Evolutionary conservation across 1,140 invertebrate genomes (phyloP), one percentile per base, ranked within the genome.

Genomic region (Musca domestica): DNA sequence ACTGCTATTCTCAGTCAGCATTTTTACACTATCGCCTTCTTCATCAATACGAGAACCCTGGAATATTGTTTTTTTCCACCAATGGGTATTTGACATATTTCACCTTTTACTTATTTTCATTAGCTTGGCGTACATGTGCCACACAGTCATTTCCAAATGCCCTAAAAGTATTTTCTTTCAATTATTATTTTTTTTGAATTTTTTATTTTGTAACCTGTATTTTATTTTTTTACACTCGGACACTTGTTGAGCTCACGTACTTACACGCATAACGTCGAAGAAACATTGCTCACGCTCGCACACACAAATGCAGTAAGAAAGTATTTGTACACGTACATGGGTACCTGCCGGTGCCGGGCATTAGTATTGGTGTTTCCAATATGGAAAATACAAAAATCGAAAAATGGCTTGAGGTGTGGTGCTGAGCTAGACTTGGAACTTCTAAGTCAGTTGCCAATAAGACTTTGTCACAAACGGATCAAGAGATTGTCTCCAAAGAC

Each of bases 371-470:
- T 49, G 20, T 25, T 15, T 64, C 41, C 41, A 47, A 64, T 64
- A 63, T 67, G 63, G 48, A 64, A 67, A 68, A 47, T 66, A 51
- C 48, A 51, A 51, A 46, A 51, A 63, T 64, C 48, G 63, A 67
- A 63, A 68, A 68, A 64, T 68, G 69, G 25, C 20, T 75, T 74
- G 74, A 79, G 77, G 77, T 79, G 77, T 79, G 77, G 77, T 79
- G 77, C 71, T 77, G 73, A 79, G 77, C 74, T 76, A 70, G 73
- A 66, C 46, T 70, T 70, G 30, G 64, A 67, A 71, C 71, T 76
- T 77, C 67, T 46, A 75, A 77, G 79, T 79, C 77, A 79, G 77
- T 79, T 79, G 75, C 77, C 77, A 79, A 79, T 79, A 73, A 77
- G 77, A 77, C 74, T 79, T 74, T 74, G 74, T 69, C 70, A 72